These are phyloP conservation scores for Eupithecia insigniata DNA, from an alignment of 2,888 invertebrate species.

Conservation along the genomic window DNA sequence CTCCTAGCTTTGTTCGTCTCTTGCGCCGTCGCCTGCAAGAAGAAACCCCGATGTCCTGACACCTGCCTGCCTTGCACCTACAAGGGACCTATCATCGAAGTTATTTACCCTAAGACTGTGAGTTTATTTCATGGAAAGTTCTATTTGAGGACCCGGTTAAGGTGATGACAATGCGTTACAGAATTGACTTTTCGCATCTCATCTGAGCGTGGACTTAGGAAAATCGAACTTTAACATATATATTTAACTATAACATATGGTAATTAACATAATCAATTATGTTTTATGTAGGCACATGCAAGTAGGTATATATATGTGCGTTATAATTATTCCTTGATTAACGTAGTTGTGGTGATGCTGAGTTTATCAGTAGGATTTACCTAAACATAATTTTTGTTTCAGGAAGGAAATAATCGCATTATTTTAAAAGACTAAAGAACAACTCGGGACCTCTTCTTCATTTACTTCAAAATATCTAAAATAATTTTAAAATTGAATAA, in stretches of 20 bases:
- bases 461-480: not conserved
- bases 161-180: no score
- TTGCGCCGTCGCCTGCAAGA: not conserved
- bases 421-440: not conserved
- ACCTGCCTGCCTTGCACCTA: conserved; percentile 62
- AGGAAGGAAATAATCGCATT: conserved; percentile 1
- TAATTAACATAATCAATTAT: no score
- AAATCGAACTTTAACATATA: no score
- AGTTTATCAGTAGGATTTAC: not conserved
- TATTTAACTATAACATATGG: no score
- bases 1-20: not conserved
- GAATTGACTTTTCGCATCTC: no score
- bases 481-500: not conserved
- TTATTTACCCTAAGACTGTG: conserved; percentile 58
- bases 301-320: no score
- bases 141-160: not conserved
- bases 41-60: conserved; percentile 31
- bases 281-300: no score
- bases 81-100: conserved; percentile 60
- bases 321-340: no score
- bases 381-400: not conserved
- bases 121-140: not conserved
- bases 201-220: no score
- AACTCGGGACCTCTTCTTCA: not conserved
- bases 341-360: not conserved